Evolutionary conservation across 2,113 vertebrate species (phyloP), one percentile per base, ranked within the genome.

Genomic region (Phyllopteryx taeniolatus): DNA sequence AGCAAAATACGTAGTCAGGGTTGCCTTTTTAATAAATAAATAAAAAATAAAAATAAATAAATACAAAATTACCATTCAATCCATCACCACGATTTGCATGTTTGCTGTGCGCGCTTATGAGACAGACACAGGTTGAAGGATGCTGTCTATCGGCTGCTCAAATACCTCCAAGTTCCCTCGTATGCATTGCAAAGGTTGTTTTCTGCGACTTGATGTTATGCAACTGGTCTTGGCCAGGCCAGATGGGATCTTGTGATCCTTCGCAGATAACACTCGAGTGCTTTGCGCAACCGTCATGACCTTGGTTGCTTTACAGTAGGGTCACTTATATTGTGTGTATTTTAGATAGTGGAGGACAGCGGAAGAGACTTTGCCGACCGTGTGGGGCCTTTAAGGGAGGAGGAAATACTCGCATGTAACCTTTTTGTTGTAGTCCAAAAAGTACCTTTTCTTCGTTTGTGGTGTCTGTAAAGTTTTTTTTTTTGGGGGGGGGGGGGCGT

Each of bases 241-340:
- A 81, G 79, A 82, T 86, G 80, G 39, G 78, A 90, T 87, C 90
- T 86, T 76, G 84, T 89, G 91, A 90, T 90, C 80, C 22, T 46
- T 8, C 39, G 17, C 49, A 89, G 90, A 92, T 90, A 91, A 89
- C 59, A 39, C 71, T 64, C 27, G 66, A 63, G 8, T 39, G 15
- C 33, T 87, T 90, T 91, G 83, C 86, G 86, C 86, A 91, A 90
- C 47, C 56, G 6, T 43, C 42, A 13, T 79, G 86, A 85, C 90
- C 86, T 90, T 88, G 87, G 2, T 8, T 5, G 72, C 61, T 84
- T 88, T 87, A 89, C 85, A 83, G 87, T 89, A 87, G 85, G 86
- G 85, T 42, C 80, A 86, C 76, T 88, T 90, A 83, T 87, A 88
- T 75, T 80, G 75, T 85, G 86, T 83, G 82, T 91, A 79, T 78